Evolutionary conservation across 2,113 vertebrate genomes (phyloP).

Genomic region (Ardeotis arabs): DNA sequence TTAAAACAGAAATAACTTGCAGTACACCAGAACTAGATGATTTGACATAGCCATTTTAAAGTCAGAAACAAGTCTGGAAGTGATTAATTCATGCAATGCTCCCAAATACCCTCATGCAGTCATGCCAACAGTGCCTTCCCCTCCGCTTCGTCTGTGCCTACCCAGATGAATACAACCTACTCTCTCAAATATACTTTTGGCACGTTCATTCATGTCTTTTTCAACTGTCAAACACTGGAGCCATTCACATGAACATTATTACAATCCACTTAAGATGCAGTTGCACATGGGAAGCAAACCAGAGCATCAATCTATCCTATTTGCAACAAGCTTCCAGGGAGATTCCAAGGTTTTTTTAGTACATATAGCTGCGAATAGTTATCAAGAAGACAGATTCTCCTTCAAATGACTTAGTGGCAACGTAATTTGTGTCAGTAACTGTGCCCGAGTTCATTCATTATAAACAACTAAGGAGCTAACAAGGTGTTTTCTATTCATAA

Average conservation of each 20-base stretch:
- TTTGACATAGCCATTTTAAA: constrained; percentile 5
- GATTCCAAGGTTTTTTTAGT: neutral
- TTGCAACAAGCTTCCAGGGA: neutral
- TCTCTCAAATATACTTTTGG: constrained; percentile 42
- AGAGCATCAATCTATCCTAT: neutral
- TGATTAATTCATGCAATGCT: constrained; percentile 25
- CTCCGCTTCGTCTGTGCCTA: neutral
- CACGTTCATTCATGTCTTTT: constrained; percentile 44
- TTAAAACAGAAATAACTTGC: neutral
- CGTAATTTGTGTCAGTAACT: neutral
- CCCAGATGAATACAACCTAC: constrained; percentile 33
- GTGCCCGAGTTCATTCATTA: neutral
- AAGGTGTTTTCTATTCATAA: neutral
- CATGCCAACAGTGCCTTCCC: neutral
- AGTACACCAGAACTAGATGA: neutral
- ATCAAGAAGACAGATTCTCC: neutral
- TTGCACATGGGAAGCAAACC: neutral
- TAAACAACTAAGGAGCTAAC: neutral
- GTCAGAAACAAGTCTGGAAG: constrained; percentile 33
- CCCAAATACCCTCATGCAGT: neutral
- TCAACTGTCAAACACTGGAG: constrained; percentile 34
- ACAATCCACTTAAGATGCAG: constrained; percentile 37
- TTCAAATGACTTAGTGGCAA: neutral
- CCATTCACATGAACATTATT: constrained; percentile 39
- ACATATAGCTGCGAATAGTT: neutral